These are phyloP conservation scores for Pandemis heparana DNA, from an alignment of 2,888 invertebrate species.

Conservation along the genomic window DNA sequence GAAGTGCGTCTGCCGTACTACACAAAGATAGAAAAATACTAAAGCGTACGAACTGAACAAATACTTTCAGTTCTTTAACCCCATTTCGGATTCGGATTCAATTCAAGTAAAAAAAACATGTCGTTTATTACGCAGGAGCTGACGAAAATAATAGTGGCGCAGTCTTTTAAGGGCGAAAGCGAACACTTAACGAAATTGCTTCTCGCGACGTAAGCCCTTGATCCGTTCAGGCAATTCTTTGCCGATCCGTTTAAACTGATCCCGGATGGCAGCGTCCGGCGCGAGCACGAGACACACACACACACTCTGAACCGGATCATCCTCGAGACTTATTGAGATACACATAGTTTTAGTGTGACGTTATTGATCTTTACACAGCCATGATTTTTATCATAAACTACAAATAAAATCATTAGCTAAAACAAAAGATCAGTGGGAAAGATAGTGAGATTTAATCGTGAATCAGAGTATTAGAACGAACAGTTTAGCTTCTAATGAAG, in stretches of 20 bases:
- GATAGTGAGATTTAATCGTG: too few species aligned
- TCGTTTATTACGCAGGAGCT: background rate
- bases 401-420: too few species aligned
- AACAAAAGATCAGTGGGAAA: too few species aligned
- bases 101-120: background rate
- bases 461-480: too few species aligned
- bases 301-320: background rate
- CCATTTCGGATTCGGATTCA: background rate
- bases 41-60: background rate
- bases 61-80: background rate
- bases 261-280: background rate
- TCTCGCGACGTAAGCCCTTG: conserved; percentile 12
- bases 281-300: background rate
- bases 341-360: too few species aligned
- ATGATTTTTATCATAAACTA: too few species aligned
- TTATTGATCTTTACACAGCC: too few species aligned
- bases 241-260: conserved; percentile 8
- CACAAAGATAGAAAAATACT: background rate
- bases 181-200: conserved; percentile 36
- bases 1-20: background rate
- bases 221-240: conserved; percentile 13
- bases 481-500: too few species aligned
- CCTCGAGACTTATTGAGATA: background rate
- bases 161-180: background rate
- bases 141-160: background rate